Evolutionary conservation across 2,888 invertebrate genomes (phyloP).

Genomic region (Lycaena phlaeas): DNA sequence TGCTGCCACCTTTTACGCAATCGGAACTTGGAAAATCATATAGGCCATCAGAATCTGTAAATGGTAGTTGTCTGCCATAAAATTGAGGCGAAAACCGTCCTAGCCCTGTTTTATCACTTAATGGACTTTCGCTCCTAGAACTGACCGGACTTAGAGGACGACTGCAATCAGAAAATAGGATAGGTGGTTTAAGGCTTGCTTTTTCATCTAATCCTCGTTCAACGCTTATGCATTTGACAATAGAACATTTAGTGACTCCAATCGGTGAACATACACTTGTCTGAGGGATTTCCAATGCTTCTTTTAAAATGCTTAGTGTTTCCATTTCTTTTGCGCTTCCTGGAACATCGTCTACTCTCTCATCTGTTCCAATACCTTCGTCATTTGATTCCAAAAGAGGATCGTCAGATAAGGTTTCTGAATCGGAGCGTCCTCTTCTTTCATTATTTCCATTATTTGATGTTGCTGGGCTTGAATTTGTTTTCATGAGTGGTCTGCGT

Average conservation of each 20-base stretch:
- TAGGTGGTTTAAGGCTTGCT: conserved; percentile 52
- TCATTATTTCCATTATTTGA: conserved; percentile 60
- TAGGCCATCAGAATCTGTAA: conserved; percentile 85
- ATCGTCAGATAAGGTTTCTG: conserved; percentile 82
- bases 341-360: conserved; percentile 81
- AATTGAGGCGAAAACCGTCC: conserved; percentile 81
- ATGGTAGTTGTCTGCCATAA: conserved; percentile 79
- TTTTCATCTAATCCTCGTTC: conserved; percentile 68
- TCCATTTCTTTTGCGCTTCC: conserved; percentile 78
- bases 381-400: conserved; percentile 81
- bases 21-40: conserved; percentile 87
- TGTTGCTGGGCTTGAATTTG: conserved; percentile 64
- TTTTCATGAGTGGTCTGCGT: conserved; percentile 76
- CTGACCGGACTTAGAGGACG: conserved; percentile 80
- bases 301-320: conserved; percentile 49
- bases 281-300: conserved; percentile 59
- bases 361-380: conserved; percentile 85
- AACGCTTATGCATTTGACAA: conserved; percentile 71
- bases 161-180: conserved; percentile 73
- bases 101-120: conserved; percentile 80
- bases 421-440: conserved; percentile 78
- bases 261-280: conserved; percentile 56
- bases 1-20: conserved; percentile 71
- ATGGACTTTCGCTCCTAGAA: conserved; percentile 84
- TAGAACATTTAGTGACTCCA: conserved; percentile 64